Conservation (phyloP, 2,797 vertebrate species). For the Sparus aurata region DNA sequence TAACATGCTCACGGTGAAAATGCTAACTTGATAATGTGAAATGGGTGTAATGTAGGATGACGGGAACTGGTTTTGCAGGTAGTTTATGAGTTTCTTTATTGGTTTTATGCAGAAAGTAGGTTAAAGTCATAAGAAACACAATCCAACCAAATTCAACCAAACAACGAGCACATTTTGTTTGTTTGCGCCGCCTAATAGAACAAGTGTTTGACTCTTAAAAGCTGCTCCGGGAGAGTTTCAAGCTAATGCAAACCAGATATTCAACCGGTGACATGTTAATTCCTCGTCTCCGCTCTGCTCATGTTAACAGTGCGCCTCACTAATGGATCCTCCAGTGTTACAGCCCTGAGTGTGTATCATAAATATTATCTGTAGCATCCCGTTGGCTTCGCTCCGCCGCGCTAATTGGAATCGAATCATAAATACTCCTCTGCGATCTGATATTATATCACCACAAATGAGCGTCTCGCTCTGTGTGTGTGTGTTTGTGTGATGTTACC, state of each 20-base stretch:
- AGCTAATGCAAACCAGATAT: not conserved
- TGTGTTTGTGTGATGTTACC: not conserved
- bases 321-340: constrained; percentile 6
- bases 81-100: no score
- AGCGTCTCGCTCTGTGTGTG: no score
- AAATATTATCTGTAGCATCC: constrained; percentile 54
- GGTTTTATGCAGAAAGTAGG: not conserved
- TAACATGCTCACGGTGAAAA: no score
- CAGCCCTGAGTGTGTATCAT: not conserved
- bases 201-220: not conserved
- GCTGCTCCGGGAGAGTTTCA: not conserved
- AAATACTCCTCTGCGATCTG: constrained; percentile 5
- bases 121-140: not conserved
- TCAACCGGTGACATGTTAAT: not conserved
- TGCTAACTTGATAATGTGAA: no score
- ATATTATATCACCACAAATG: not conserved
- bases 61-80: no score
- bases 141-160: not conserved
- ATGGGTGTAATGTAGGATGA: no score
- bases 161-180: not conserved
- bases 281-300: not conserved
- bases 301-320: not conserved
- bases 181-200: not conserved
- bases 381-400: not conserved
- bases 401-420: constrained; percentile 10